Percentiles rank a stretch among this genome's conserved stretches.
These are phyloP conservation scores for Oryzias celebensis DNA, from an alignment of 2,113 vertebrate genomes.

Conservation along the genomic window DNA sequence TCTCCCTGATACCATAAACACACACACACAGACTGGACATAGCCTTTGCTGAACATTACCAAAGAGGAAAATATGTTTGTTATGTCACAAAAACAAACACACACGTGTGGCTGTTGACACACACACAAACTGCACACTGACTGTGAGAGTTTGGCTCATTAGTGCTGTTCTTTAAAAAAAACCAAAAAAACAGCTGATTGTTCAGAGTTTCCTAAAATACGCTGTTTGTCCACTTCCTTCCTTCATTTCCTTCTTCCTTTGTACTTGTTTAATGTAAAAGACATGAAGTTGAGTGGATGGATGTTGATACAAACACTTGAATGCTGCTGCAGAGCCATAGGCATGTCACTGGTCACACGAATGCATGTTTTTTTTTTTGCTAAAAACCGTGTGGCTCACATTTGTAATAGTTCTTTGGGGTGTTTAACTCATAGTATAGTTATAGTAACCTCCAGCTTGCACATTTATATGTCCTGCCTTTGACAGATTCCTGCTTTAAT, in stretches of 20 bases:
- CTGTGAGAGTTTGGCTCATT: constrained; percentile 55
- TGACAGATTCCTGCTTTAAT: too few relatives aligned
- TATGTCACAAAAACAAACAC: constrained; percentile 5
- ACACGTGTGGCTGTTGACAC: constrained; percentile 9
- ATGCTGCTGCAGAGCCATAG: neutral
- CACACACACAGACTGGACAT: constrained; percentile 8
- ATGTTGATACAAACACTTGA: neutral
- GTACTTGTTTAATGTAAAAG: neutral
- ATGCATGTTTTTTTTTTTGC: neutral
- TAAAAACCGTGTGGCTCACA: too few relatives aligned
- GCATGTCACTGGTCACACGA: neutral
- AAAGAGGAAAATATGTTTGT: constrained; percentile 5
- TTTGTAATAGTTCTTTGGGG: too few relatives aligned
- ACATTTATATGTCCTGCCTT: too few relatives aligned
- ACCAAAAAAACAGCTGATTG: constrained; percentile 41
- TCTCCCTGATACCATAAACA: constrained; percentile 18
- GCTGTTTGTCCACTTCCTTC: constrained; percentile 16
- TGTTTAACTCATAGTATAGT: too few relatives aligned
- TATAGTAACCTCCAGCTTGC: too few relatives aligned
- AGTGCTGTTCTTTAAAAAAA: constrained; percentile 39
- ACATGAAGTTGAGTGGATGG: neutral
- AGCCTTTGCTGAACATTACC: constrained; percentile 2
- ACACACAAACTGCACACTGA: constrained; percentile 17
- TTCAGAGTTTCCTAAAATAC: constrained; percentile 47
- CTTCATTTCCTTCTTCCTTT: neutral